Conservation (phyloP, 2,797 vertebrate species). For the Chaetophractus vellerosus region DNA sequence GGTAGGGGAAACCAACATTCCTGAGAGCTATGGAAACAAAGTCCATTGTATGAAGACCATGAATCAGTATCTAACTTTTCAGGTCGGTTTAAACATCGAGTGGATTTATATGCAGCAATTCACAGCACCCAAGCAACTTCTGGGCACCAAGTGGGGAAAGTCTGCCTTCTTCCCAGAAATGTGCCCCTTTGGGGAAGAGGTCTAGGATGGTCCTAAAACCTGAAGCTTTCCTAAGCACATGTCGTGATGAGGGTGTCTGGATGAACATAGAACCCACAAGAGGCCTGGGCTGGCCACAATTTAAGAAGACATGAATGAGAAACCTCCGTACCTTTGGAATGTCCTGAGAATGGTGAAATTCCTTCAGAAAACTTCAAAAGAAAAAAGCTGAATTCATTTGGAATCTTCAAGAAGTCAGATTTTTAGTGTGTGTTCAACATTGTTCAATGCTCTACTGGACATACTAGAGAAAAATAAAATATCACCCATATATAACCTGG, state of each 20-base stretch:
- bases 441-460: not conserved
- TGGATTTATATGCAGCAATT: not conserved
- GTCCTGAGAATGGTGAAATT: not conserved
- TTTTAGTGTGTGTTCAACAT: not conserved
- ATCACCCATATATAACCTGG: not conserved
- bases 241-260: not conserved
- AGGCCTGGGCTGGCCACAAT: not conserved
- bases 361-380: not conserved
- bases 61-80: not conserved
- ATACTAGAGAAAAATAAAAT: not conserved
- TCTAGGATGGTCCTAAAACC: not conserved
- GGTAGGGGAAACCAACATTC: not conserved
- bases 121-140: not conserved
- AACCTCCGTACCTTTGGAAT: not conserved
- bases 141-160: not conserved
- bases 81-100: not conserved
- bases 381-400: not conserved
- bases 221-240: not conserved
- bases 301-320: not conserved
- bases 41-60: not conserved
- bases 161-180: not conserved
- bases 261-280: not conserved
- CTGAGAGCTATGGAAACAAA: not conserved
- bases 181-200: not conserved
- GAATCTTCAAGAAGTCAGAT: not conserved